phyloP scores from a whole-genome alignment of 2,113 vertebrate species.

The Heterochromis multidens region DNA sequence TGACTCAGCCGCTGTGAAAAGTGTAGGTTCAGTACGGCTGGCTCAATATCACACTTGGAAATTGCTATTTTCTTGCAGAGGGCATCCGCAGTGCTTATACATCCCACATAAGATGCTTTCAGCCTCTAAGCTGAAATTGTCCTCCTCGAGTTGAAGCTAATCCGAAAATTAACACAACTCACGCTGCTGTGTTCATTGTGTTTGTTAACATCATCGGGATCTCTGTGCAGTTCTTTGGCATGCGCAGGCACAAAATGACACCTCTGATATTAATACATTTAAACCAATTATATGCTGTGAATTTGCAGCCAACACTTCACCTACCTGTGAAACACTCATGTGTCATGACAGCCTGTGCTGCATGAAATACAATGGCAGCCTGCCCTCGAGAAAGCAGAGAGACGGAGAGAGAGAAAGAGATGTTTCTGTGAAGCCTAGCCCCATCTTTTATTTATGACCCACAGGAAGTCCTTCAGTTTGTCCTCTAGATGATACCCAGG shows the following conservation, averaged over 20 bases:
- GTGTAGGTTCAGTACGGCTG: constrained; percentile 55
- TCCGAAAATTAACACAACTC: not conserved
- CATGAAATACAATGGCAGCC: constrained; percentile 20
- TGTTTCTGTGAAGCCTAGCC: constrained; percentile 59
- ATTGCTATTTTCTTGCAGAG: constrained; percentile 51
- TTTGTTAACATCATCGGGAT: not conserved
- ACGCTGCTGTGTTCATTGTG: not conserved
- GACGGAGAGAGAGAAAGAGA: constrained; percentile 27
- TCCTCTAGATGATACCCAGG: constrained; percentile 76
- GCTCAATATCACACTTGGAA: constrained; percentile 55
- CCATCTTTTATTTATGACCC: constrained; percentile 76
- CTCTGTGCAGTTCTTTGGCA: constrained; percentile 1
- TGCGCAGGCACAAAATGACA: constrained; percentile 19
- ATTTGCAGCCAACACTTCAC: constrained; percentile 53
- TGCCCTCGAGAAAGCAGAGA: constrained; percentile 4
- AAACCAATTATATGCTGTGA: constrained; percentile 63
- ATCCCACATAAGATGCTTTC: not conserved
- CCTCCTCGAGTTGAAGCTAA: not conserved
- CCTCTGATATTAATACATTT: constrained; percentile 60
- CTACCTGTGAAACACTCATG: constrained; percentile 58
- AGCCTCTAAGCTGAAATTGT: not conserved
- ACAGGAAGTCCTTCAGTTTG: constrained; percentile 73
- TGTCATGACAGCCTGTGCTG: constrained; percentile 51
- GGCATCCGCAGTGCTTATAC: constrained; percentile 1
- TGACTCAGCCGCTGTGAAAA: constrained; percentile 64